Conservation (phyloP, 2,888 invertebrate genomes). For the Microplitis deprimator region DNA sequence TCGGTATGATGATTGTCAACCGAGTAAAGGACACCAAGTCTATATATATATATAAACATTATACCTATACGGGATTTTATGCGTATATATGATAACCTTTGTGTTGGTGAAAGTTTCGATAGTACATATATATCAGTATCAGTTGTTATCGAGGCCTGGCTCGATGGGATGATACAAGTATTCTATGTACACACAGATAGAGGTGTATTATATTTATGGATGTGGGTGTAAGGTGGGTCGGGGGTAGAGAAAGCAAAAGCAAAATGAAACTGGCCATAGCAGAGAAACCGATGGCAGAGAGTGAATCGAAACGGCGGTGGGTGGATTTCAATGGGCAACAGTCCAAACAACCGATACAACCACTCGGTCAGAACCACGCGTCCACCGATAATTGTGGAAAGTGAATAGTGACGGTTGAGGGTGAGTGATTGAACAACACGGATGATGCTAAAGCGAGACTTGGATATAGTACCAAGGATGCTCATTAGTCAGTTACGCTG, state of each 20-base stretch:
- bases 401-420: slow-evolving; percentile 31
- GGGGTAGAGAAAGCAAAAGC: background rate
- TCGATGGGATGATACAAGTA: background rate
- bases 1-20: slow-evolving; percentile 12
- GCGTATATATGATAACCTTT: background rate
- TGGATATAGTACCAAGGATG: slow-evolving; percentile 21
- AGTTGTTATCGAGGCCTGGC: background rate
- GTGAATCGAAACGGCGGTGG: slow-evolving; percentile 5
- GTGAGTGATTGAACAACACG: background rate
- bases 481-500: slow-evolving; percentile 37
- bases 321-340: slow-evolving; percentile 26
- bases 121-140: background rate
- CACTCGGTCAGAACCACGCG: slow-evolving; percentile 25
- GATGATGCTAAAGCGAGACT: slow-evolving; percentile 9
- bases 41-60: background rate
- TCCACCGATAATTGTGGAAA: slow-evolving; percentile 40
- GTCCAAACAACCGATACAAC: slow-evolving; percentile 30
- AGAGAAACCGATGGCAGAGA: background rate
- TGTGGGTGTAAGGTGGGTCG: background rate
- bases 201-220: background rate
- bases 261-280: background rate
- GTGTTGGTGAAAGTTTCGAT: background rate
- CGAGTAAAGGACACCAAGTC: background rate
- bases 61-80: background rate
- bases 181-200: background rate